A percentile compares a stretch with the other conserved stretches of the same genome.
Conservation (phyloP, 2,113 vertebrate species). For the Peromyscus polionotus region DNA sequence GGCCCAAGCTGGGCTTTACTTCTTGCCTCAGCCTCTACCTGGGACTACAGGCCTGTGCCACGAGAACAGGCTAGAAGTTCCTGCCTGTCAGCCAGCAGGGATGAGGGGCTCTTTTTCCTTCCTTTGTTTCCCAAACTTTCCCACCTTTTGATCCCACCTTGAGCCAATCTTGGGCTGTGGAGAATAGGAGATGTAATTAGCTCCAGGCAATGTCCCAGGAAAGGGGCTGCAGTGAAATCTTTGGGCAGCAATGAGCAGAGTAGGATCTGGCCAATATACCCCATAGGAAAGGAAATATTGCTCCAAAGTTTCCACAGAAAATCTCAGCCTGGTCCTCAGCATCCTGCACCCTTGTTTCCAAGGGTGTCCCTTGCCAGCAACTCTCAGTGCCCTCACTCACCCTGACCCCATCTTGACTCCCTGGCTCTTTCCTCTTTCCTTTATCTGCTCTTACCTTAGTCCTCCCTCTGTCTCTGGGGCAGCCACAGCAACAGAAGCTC, state of each 20-base stretch:
- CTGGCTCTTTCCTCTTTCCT: neutral
- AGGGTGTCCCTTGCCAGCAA: no score
- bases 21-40: neutral
- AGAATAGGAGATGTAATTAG: neutral
- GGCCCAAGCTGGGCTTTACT: neutral
- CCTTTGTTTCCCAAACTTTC: neutral
- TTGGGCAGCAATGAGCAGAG: neutral
- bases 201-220: neutral
- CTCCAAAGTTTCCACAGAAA: neutral
- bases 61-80: neutral
- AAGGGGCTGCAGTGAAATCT: neutral
- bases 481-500: neutral
- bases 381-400: neutral
- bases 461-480: neutral
- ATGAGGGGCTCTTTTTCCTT: neutral
- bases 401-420: fast-evolving
- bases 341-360: no score
- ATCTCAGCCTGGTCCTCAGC: neutral
- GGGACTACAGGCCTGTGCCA: neutral
- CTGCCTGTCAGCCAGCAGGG: no score
- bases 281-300: no score
- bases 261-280: no score
- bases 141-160: neutral
- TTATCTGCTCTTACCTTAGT: neutral
- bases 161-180: no score